A percentile compares a stretch with the other conserved stretches of the same genome.
phyloP scores from a whole-genome alignment of 2,888 invertebrate genomes.

The Rotaria sp. region DNA sequence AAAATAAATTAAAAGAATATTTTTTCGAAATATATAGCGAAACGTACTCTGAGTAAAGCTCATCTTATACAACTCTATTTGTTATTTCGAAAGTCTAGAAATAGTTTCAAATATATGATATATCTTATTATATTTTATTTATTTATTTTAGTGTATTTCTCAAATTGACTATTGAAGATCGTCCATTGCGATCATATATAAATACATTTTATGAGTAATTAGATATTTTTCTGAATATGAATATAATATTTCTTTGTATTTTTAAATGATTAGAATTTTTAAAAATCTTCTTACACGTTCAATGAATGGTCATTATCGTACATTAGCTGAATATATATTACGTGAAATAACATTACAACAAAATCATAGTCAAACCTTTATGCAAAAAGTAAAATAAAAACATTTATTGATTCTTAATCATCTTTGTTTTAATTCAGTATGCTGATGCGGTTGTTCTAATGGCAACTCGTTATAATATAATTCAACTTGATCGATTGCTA shows the following conservation, averaged over 20 bases:
- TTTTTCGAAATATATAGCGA: no score
- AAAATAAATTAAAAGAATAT: no score
- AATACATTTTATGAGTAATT: constrained; percentile 17
- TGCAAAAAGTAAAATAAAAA: not conserved
- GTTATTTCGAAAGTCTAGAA: no score
- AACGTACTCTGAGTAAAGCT: no score
- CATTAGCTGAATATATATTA: constrained; percentile 86
- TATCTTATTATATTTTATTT: not conserved
- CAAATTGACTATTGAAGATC: constrained; percentile 20
- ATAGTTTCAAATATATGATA: no score
- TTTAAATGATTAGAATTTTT: constrained; percentile 65
- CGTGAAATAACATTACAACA: constrained; percentile 31
- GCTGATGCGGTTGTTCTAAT: not conserved
- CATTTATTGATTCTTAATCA: no score
- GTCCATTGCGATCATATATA: not conserved
- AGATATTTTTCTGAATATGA: not conserved
- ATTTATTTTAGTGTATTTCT: constrained; percentile 33
- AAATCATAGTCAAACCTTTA: constrained; percentile 30
- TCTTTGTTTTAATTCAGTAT: not conserved
- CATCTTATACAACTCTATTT: no score
- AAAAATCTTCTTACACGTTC: constrained; percentile 86
- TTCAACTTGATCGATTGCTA: not conserved
- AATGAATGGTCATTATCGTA: constrained; percentile 78
- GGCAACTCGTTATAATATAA: not conserved
- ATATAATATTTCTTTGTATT: not conserved